These are phyloP conservation scores for Zosterops hypoxanthus DNA, from an alignment of 2,113 vertebrate species.

Conservation along the genomic window DNA sequence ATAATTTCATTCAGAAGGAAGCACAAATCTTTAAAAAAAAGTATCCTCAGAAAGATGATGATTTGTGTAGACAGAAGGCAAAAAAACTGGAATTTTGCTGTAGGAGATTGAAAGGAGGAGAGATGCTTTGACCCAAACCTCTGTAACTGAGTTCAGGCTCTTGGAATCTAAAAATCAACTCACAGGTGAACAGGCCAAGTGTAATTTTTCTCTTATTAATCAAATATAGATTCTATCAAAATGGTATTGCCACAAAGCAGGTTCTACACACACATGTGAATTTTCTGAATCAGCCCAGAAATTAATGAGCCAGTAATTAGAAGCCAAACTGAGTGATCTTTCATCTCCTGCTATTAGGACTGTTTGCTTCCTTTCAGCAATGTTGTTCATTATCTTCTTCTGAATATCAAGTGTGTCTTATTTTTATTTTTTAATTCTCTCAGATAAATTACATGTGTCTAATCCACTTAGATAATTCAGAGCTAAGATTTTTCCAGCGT, in stretches of 20 bases:
- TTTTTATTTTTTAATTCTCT: slow-evolving; percentile 26
- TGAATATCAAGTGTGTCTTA: slow-evolving; percentile 15
- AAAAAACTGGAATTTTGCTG: fast-evolving
- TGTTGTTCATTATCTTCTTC: slow-evolving; percentile 26
- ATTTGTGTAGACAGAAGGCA: background rate
- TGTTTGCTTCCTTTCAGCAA: slow-evolving; percentile 2
- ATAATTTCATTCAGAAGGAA: background rate
- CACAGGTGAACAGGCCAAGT: background rate
- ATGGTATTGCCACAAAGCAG: background rate
- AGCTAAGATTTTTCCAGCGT: slow-evolving; percentile 5
- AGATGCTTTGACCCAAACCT: background rate
- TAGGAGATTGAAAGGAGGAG: background rate
- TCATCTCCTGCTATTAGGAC: slow-evolving; percentile 1
- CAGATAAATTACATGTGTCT: slow-evolving; percentile 31
- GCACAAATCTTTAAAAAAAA: background rate
- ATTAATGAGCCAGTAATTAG: slow-evolving; percentile 2
- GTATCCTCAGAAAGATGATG: background rate
- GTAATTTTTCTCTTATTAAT: background rate
- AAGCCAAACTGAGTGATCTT: background rate
- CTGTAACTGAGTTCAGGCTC: background rate
- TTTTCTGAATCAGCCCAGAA: background rate
- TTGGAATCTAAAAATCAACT: background rate
- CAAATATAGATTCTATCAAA: background rate
- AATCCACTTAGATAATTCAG: slow-evolving; percentile 36
- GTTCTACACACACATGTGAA: background rate